Evolutionary conservation across 2,113 vertebrate genomes (phyloP).

Genomic region (Fregetta grallaria): DNA sequence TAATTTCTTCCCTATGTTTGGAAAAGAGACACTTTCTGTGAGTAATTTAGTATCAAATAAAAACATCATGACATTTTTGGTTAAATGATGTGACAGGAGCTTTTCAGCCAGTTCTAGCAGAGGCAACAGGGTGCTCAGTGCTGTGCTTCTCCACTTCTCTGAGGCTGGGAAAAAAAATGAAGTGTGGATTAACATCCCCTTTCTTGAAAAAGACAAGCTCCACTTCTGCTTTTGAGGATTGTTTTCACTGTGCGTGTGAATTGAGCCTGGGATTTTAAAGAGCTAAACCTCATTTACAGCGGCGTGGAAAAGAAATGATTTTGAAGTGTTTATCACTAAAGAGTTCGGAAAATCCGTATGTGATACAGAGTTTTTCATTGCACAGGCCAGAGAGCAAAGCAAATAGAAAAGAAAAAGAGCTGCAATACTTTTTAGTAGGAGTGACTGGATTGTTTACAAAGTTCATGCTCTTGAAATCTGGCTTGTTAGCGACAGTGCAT

Average conservation of each 20-base stretch:
- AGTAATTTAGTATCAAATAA: neutral
- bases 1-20: neutral
- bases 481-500: neutral
- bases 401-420: neutral
- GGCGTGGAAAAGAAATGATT: neutral
- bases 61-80: neutral
- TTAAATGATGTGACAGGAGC: neutral
- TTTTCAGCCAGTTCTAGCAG: neutral
- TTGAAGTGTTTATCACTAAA: neutral
- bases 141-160: neutral
- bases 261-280: neutral
- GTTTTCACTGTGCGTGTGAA: neutral
- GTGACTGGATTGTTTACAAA: neutral
- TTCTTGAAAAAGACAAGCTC: neutral
- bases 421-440: neutral
- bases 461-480: constrained; percentile 1
- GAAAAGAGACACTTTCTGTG: neutral
- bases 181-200: neutral
- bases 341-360: neutral
- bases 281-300: neutral
- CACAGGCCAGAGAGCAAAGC: neutral
- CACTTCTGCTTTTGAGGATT: neutral
- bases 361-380: neutral
- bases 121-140: neutral
- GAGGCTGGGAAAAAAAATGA: neutral